Evolutionary conservation across 2,888 invertebrate genomes (phyloP), one percentile per base, ranked within the genome.

Genomic region (Petrolisthes manimaculis): DNA sequence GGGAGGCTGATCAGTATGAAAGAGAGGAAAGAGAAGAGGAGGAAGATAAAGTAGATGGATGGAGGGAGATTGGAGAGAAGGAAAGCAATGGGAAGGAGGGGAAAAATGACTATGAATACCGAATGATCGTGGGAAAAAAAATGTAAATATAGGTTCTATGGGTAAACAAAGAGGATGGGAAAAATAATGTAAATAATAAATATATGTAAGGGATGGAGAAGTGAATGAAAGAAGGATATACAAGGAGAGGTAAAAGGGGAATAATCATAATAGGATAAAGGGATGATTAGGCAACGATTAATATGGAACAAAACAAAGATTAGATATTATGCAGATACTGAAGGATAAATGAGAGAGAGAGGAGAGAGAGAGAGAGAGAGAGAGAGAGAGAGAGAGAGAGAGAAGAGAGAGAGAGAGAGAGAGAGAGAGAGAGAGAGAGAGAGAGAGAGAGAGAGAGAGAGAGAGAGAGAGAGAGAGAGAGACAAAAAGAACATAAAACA

Each of bases 401-500:
- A 9, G 4, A 61, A 37, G 55, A n/a, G 67, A 9, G 67, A 83
- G 14, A 83, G 67, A 71, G 53, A 6, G 24, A 9, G 5, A 71
- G 37, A 84, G 6, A 21, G 74, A 84, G 75, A 12, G 8, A 77
- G 55, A 56, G 55, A 75, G n/a, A 51, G 53, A 75, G 75, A 54
- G 75, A 75, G n/a, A 84, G 37, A 71, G 51, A 83, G 71, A 71
- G 74, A 37, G 69, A 77, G 54, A 54, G 75, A 84, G 55, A 84
- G 24, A n/a, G 74, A 77, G 56, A 56, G 55, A 56, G 80, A 80
- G 21, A 9, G 56, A 80, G 5, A 12, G n/a, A 56, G 8, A 21
- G 14, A 8, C 3, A 14, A 74, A 5, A n/a, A n/a, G 21, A 74
- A 14, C 8, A n/a, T 21, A 74, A 74, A 74, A 74, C 74, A 74